Base-by-base conservation (phyloP, 2,888 invertebrate genomes). In the Acleris literana region DNA sequence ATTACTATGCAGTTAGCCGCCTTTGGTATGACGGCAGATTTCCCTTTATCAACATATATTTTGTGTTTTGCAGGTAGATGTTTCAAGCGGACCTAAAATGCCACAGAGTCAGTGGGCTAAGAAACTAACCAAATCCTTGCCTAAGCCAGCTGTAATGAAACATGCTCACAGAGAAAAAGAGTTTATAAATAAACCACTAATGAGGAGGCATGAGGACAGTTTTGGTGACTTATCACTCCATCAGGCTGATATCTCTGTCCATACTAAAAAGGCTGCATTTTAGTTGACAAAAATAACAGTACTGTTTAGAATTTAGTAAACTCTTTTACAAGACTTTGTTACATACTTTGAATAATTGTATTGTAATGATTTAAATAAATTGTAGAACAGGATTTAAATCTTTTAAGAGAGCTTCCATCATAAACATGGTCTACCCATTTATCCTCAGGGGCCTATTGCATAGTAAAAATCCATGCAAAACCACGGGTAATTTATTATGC, bases 161-260 rank as follows among this genome's bases (percentile, higher is more conserved):
- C 89, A 89, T 78, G 74, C 76, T 49, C 80, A 82, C 29, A 83
- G 88, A 59, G 83, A 85, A 63, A 71, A 74, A 4, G 79, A 77
- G 61, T 65, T 72, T 33, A 69, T 72, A 0, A 82, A 77, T 59
- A 83, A 79, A 68, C 69, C 69, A 22, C 56, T 77, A n/a, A 48
- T 71, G 3, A 70, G 74, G 9, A 73, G 73, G 48, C 75, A 77
- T 65, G 87, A 88, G 66, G 81, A 87, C 43, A 90, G 88, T 72
- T 86, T 86, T 76, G 82, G 75, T 46, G 79, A 86, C 63, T 76
- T 88, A 0, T 75, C 89, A 18, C 78, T 82, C 43, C 78, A 81
- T 44, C 89, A 89, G 71, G 89, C 90, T 60, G 88, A 90, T 70
- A 70, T 90, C 1, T 90, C 89, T 53, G 77, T 88, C 54, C 88